Evolutionary conservation across 2,888 invertebrate species (phyloP).

Genomic region (Meiosimyza platycephala): DNA sequence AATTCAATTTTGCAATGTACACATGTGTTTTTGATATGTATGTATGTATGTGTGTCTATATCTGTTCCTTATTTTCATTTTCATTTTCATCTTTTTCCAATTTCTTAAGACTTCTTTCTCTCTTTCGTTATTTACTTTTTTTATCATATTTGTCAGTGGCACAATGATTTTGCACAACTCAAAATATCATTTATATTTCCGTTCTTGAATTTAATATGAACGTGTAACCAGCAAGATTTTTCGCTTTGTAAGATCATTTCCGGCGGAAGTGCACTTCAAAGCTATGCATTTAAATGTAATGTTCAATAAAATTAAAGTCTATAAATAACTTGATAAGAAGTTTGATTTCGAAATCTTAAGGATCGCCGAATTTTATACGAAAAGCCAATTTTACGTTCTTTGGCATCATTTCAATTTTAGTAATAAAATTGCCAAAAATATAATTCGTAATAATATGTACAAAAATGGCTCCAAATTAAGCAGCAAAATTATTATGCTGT

Average conservation of each 20-base stretch:
- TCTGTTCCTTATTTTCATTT: background rate
- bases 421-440: no score
- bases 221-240: background rate
- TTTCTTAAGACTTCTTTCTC: background rate
- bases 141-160: constrained; percentile 4
- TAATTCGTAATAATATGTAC: no score
- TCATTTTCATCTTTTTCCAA: background rate
- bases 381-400: no score
- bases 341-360: no score
- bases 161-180: background rate
- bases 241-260: constrained; percentile 11
- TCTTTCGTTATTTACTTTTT: background rate
- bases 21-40: background rate
- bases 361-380: no score
- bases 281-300: no score
- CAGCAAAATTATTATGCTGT: no score
- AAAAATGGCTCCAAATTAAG: no score
- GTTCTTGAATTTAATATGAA: background rate
- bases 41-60: background rate
- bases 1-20: constrained; percentile 10
- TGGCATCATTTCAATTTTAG: no score
- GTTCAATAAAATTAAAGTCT: no score
- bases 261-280: background rate
- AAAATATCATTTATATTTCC: constrained; percentile 22
- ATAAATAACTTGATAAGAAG: no score